Evolutionary conservation across 2,888 invertebrate genomes (phyloP).

Genomic region (Cecidostiba fungosa): DNA sequence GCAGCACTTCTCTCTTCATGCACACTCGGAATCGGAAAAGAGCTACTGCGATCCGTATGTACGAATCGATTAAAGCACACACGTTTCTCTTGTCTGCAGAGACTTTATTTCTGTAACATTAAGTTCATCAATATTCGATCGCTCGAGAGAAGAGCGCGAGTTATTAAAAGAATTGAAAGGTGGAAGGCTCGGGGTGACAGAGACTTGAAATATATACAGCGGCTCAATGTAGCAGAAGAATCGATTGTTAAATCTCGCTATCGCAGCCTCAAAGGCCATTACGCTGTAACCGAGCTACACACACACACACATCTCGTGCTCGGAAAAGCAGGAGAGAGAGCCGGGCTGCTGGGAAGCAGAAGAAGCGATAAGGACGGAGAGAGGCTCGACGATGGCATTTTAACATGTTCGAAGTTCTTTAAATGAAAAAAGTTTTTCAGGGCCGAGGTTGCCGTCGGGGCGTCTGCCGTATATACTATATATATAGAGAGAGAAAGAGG

Average conservation of each 20-base stretch:
- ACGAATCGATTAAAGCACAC: no score
- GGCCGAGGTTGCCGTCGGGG: constrained; percentile 33
- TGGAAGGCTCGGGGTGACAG: not conserved
- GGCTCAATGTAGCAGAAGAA: constrained; percentile 41
- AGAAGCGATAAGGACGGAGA: constrained; percentile 23
- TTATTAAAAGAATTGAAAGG: constrained; percentile 24
- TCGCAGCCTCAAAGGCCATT: constrained; percentile 37
- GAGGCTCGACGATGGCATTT: constrained; percentile 58
- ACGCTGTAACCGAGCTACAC: constrained; percentile 23
- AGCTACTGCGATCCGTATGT: no score
- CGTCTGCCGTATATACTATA: not conserved
- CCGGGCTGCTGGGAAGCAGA: not conserved
- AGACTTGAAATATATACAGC: not conserved
- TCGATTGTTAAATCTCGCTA: constrained; percentile 37
- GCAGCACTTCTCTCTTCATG: no score
- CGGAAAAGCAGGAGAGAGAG: not conserved
- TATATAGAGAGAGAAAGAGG: constrained; percentile 14
- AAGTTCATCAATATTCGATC: not conserved
- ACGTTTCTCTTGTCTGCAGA: no score
- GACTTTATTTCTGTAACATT: no score
- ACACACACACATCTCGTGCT: not conserved
- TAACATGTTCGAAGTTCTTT: constrained; percentile 61
- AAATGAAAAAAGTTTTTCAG: constrained; percentile 64
- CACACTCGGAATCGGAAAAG: no score
- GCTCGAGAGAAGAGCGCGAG: not conserved